phyloP scores from a whole-genome alignment of 2,113 vertebrate genomes.

The Sylvilagus bachmani region DNA sequence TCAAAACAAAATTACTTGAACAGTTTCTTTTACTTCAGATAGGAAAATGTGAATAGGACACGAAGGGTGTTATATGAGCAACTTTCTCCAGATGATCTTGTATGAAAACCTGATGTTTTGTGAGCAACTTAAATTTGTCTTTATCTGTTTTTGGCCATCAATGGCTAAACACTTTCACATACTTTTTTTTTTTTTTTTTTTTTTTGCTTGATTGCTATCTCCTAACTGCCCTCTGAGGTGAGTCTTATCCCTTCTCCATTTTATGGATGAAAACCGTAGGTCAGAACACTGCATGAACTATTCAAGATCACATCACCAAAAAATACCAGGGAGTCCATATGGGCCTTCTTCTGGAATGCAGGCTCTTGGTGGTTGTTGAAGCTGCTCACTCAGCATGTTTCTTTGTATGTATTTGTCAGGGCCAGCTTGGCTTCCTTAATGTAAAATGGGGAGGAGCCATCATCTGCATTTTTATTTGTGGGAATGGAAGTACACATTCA shows the following conservation, averaged over 20 bases:
- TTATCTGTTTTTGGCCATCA: slow-evolving; percentile 18
- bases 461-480: slow-evolving; percentile 26
- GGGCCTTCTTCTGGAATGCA: background rate
- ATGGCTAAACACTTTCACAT: slow-evolving; percentile 17
- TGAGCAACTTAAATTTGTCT: slow-evolving; percentile 30
- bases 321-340: background rate
- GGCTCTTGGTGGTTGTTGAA: background rate
- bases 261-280: slow-evolving; percentile 45
- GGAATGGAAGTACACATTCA: background rate
- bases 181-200: background rate
- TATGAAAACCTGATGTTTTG: slow-evolving; percentile 32
- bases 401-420: background rate
- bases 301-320: background rate
- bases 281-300: slow-evolving; percentile 62
- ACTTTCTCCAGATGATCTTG: background rate
- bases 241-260: background rate
- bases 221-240: background rate
- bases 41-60: background rate
- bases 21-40: slow-evolving; percentile 12
- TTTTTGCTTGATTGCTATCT: slow-evolving; percentile 35
- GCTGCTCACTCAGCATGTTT: background rate
- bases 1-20: slow-evolving; percentile 47
- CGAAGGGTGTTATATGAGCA: background rate
- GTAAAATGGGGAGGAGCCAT: slow-evolving; percentile 5
- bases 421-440: background rate